Evolutionary conservation across 2,113 vertebrate genomes (phyloP), one percentile per base, ranked within the genome.

Genomic region (Cephalopholis sonnerati): DNA sequence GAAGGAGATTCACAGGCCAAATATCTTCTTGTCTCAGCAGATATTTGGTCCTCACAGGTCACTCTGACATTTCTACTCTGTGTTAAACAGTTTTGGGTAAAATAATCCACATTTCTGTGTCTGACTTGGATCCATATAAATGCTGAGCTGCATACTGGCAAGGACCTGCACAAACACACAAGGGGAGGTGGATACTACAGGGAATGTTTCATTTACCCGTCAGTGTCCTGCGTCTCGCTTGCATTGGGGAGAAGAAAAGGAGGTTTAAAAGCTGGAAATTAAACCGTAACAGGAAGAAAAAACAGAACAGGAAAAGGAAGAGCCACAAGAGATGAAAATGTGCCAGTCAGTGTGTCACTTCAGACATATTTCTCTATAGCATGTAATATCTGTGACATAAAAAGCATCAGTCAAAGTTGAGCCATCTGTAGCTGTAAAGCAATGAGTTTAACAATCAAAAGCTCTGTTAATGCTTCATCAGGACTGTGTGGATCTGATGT

Each of bases 181-280:
- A 24, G 63, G 32, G 55, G 55, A 20, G 46, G 39, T 4, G 4
- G 64, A 53, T 10, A 22, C 68, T 61, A 74, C 55, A 41, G 59
- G 66, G 59, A 17, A 36, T 10, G 62, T 84, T 74, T 58, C 77
- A 87, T 89, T 97, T 96, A 99, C 97, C 97, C 96, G 71, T 96
- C 96, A 87, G 86, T 93, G 87, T 95, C 96, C 93, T 94, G 95
- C 69, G 93, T 96, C 93, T 96, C 96, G 87, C 97, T 98, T 93
- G 94, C 92, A 91, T 93, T 86, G 89, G 81, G 22, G 27, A 73
- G 53, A 86, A 82, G 88, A 85, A 81, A 75, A 85, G 59, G 70
- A 74, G 51, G 54, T 3, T 24, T 79, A 58, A 84, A 85, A 68
- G 78, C 13, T 73, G 41, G 75, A 77, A 51, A 66, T 50, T 13